These are phyloP conservation scores for Orthonyx spaldingii DNA, from an alignment of 2,113 vertebrate genomes.

Conservation along the genomic window DNA sequence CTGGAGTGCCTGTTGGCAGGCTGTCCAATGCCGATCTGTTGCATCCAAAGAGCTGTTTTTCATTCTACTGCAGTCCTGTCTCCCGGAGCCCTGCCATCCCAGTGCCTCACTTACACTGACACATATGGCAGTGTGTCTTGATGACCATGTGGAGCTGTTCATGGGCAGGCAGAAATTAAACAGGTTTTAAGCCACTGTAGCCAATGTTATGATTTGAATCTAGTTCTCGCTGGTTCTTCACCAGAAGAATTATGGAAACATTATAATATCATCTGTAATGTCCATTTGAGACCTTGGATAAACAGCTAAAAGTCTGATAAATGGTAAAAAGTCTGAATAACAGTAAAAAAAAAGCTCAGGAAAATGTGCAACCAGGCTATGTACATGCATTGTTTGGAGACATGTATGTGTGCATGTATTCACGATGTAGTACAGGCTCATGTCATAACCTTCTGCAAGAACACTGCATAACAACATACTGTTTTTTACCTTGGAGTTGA, in stretches of 20 bases:
- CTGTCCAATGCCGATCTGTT: neutral
- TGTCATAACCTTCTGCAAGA: neutral
- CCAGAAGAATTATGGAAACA: neutral
- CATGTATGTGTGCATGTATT: accelerated
- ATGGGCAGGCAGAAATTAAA: neutral
- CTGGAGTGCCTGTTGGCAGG: neutral
- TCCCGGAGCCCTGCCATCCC: neutral
- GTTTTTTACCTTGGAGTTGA: neutral
- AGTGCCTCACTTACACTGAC: neutral
- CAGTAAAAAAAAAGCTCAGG: neutral
- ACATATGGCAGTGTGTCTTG: neutral
- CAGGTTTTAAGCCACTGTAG: neutral
- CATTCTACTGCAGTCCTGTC: neutral
- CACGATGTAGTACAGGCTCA: neutral
- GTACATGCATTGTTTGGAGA: neutral
- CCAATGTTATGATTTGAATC: neutral
- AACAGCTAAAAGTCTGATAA: neutral
- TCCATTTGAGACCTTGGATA: neutral
- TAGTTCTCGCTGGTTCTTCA: neutral
- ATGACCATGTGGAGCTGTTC: neutral
- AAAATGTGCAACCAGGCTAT: neutral
- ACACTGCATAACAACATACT: neutral
- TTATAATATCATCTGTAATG: neutral
- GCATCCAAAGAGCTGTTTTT: neutral
- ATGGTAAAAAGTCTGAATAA: neutral